Evolutionary conservation across 2,797 vertebrate genomes (phyloP).

Genomic region (Cyprinodon diabolis): DNA sequence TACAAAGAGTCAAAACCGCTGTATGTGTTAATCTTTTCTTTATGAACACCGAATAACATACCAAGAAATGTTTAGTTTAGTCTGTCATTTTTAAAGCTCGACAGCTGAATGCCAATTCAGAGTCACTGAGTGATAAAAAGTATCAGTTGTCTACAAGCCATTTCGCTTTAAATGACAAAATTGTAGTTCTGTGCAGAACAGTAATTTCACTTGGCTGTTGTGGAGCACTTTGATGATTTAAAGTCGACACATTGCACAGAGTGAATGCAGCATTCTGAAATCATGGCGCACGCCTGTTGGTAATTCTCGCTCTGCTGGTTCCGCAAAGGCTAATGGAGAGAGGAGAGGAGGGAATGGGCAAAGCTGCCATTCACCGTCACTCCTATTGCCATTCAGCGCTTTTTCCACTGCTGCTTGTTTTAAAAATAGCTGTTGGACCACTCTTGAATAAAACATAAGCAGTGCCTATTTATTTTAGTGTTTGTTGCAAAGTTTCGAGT

Average conservation of each 20-base stretch:
- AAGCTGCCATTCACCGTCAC: conserved; percentile 60
- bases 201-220: conserved; percentile 29
- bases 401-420: conserved; percentile 16
- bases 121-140: too few species aligned
- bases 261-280: conserved; percentile 59
- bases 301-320: conserved; percentile 47
- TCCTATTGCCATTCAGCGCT: conserved; percentile 9
- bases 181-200: neutral
- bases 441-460: conserved; percentile 65
- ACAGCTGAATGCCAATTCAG: too few species aligned
- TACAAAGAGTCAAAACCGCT: too few species aligned
- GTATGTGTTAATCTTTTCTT: too few species aligned
- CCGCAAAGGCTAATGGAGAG: conserved; percentile 61
- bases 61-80: too few species aligned
- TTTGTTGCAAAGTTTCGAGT: conserved; percentile 24
- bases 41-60: too few species aligned
- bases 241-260: conserved; percentile 41
- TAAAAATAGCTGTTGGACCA: conserved; percentile 53
- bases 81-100: too few species aligned
- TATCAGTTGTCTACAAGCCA: neutral
- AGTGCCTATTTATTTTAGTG: conserved; percentile 33
- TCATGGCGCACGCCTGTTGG: conserved; percentile 42
- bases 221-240: conserved; percentile 49
- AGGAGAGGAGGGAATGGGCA: conserved; percentile 38
- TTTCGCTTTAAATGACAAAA: conserved; percentile 1